These are phyloP conservation scores for Oxycera nigricornis DNA, from an alignment of 2,888 invertebrate species.

Conservation along the genomic window DNA sequence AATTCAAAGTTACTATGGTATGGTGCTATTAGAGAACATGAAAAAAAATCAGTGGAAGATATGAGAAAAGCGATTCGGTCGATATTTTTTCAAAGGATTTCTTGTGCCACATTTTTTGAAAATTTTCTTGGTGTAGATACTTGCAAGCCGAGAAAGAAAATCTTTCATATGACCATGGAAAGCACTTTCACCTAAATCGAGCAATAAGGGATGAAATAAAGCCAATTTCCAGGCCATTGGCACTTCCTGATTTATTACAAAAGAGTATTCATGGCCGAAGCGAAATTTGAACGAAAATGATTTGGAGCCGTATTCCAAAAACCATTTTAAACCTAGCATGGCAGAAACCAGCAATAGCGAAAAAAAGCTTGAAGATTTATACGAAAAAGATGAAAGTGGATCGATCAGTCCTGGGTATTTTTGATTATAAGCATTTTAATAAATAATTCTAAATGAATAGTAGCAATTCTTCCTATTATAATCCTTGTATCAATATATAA, in stretches of 20 bases:
- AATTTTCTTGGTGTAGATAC: background rate
- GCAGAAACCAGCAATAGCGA: too few relatives aligned
- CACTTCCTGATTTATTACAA: too few relatives aligned
- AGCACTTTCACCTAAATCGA: background rate
- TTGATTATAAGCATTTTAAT: too few relatives aligned
- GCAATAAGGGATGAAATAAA: background rate
- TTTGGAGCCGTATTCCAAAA: background rate
- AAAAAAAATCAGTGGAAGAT: background rate
- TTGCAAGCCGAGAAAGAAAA: background rate
- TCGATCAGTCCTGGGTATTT: background rate
- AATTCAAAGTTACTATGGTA: background rate
- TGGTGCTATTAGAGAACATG: background rate
- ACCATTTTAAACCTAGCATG: too few relatives aligned
- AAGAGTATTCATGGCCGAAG: background rate
- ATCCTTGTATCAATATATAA: background rate
- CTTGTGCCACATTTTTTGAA: background rate
- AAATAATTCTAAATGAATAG: too few relatives aligned
- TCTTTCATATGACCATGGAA: background rate
- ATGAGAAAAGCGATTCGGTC: background rate
- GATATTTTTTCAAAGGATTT: background rate
- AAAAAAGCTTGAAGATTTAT: background rate
- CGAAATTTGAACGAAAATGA: background rate
- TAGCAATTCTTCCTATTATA: too few relatives aligned
- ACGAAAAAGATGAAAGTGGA: background rate
- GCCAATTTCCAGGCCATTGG: background rate